Percentiles rank a stretch among this genome's conserved stretches.
phyloP scores from a whole-genome alignment of 1,140 invertebrate genomes.

The Lepidurus couesii region DNA sequence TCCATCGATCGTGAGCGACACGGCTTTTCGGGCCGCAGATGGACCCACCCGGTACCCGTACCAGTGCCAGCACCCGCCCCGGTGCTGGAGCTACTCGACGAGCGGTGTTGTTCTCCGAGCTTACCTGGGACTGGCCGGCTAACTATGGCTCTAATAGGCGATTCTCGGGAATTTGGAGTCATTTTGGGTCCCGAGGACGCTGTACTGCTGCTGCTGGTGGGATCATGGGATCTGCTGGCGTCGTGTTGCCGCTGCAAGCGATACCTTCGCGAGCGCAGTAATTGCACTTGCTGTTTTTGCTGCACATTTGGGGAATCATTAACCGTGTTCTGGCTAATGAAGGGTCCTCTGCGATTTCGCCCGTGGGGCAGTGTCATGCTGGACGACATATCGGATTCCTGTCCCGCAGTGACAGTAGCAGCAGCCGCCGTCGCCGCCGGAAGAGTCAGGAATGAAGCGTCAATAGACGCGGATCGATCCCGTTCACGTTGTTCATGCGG shows the following conservation, averaged over 20 bases:
- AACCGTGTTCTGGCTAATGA: conserved; percentile 36
- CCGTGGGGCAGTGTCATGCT: not conserved
- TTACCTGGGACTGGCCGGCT: not conserved
- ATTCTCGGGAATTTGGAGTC: not conserved
- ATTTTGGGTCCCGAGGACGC: not conserved
- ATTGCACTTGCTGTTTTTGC: not conserved
- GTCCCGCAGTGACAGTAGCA: conserved; percentile 29
- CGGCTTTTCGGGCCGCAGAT: conserved; percentile 41
- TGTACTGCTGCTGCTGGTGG: not conserved
- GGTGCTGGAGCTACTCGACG: conserved; percentile 30
- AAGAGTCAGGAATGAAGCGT: conserved; percentile 58
- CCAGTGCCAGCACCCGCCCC: conserved; percentile 30
- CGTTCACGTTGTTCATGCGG: conserved; percentile 55
- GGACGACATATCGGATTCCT: not conserved
- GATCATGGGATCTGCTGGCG: not conserved
- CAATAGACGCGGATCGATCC: conserved; percentile 74
- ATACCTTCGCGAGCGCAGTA: not conserved
- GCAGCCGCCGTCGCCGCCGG: conserved; percentile 27
- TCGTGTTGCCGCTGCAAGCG: conserved; percentile 7
- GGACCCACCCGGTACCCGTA: conserved; percentile 31
- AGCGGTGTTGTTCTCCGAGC: not conserved
- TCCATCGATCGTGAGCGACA: conserved; percentile 81
- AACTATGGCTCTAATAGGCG: conserved; percentile 1
- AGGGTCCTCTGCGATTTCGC: conserved; percentile 1
- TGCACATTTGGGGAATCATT: conserved; percentile 26